Percentiles rank a stretch among this genome's conserved stretches.
Conservation (phyloP, 1,140 invertebrate genomes). For the Pseudachorutes palmiensis region DNA sequence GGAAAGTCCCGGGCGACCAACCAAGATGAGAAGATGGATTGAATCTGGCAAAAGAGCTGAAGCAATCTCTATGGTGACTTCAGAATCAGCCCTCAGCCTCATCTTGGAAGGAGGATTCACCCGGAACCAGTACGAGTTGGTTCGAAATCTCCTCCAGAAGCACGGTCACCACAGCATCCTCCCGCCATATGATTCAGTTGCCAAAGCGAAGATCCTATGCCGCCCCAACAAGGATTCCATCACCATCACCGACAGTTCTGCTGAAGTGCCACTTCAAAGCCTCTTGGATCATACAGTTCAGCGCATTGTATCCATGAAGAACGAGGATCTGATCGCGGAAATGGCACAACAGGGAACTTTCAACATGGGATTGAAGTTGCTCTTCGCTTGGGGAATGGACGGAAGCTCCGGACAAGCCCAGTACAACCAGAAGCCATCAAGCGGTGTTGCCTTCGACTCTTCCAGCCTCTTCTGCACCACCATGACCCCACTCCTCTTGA, state of each 20-base stretch:
- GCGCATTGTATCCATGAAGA: not conserved
- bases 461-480: not conserved
- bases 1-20: not conserved
- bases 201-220: not conserved
- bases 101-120: no score
- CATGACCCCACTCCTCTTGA: not conserved
- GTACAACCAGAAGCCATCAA: not conserved
- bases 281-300: not conserved
- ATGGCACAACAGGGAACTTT: not conserved
- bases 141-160: not conserved
- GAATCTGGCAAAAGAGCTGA: not conserved
- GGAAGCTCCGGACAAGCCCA: constrained; percentile 9
- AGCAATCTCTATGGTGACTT: not conserved
- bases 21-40: not conserved
- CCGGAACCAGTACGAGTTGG: not conserved
- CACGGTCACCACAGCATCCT: not conserved
- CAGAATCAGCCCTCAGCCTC: no score
- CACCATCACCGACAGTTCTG: not conserved
- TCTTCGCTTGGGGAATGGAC: constrained; percentile 18
- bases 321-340: not conserved
- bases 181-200: not conserved
- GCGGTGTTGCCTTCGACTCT: no score
- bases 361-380: no score
- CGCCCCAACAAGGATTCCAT: not conserved
- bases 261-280: not conserved